Conservation (phyloP, 2,113 vertebrate species). For the Amphilophus citrinellus region DNA sequence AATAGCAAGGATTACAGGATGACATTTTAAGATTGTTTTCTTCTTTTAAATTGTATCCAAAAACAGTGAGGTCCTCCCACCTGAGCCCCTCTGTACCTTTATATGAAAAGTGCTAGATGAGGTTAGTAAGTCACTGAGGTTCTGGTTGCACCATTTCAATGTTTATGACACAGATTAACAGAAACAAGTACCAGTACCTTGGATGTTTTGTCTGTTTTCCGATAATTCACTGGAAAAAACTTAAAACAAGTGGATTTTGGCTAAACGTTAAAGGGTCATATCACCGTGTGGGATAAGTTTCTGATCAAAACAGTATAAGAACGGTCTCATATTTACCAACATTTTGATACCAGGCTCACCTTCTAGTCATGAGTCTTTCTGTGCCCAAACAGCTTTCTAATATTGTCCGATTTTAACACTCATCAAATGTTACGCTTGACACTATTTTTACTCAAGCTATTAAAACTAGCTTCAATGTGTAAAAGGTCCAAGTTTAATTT, state of each 20-base stretch:
- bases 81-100: neutral
- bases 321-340: neutral
- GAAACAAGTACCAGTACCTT: neutral
- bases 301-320: neutral
- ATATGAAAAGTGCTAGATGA: rapidly evolving
- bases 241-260: neutral
- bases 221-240: no score
- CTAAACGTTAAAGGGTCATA: neutral
- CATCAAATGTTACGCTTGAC: neutral
- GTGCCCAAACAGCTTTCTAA: no score
- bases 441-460: neutral
- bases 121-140: neutral
- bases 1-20: neutral
- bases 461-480: no score
- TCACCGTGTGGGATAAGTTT: neutral
- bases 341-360: no score
- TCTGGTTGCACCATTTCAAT: neutral
- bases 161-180: neutral
- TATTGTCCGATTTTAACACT: neutral
- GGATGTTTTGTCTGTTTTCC: neutral
- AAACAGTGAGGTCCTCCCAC: rapidly evolving
- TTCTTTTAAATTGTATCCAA: neutral
- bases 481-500: neutral
- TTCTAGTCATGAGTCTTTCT: neutral
- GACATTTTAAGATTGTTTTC: neutral